Evolutionary conservation across 1,140 invertebrate genomes (phyloP), one percentile per base, ranked within the genome.

Genomic region (Drosophila lacteicornis): DNA sequence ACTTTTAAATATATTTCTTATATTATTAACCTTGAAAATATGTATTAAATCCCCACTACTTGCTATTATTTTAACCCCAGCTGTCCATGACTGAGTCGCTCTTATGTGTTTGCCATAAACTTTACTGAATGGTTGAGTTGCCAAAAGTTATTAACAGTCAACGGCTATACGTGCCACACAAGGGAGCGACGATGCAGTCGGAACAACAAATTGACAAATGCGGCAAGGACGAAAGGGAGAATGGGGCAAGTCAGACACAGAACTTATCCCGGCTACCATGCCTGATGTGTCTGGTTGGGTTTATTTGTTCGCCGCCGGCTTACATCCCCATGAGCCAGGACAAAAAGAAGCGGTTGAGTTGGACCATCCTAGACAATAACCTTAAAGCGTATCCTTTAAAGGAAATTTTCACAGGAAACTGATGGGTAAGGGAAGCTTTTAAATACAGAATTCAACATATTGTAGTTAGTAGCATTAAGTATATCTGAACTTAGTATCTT

Each of bases 141-240:
- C 69, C 67, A 73, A 59, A 73, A 73, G 66, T 73, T 67, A 73
- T 73, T 60, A 73, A 73, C 67, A 73, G 67, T 58, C 67, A 50
- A 71, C 55, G 45, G 19, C 19, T 55, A 15, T 73, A 60, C 67
- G 67, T 51, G 67, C 45, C 69, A 46, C 51, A 17, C 4, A n/a
- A 50, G 36, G 25, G 19, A 33, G 38, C 50, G 45, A 53, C 50
- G 36, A 11, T 50, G 45, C 69, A 59, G 19, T 56, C 22, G n/a
- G 38, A 59, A 50, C 69, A 59, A 43, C 69, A 73, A 73, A 73
- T 59, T 73, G 69, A 60, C 69, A 73, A 71, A 60, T 43, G 53
- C 38, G 67, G 43, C 38, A 40, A n/a, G 53, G 30, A 40, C 45
- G 38, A 33, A 71, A 12, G 27, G 45, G 58, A 40, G 27, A 25